Evolutionary conservation across 2,797 vertebrate species (phyloP).

Genomic region (Tadarida brasiliensis): DNA sequence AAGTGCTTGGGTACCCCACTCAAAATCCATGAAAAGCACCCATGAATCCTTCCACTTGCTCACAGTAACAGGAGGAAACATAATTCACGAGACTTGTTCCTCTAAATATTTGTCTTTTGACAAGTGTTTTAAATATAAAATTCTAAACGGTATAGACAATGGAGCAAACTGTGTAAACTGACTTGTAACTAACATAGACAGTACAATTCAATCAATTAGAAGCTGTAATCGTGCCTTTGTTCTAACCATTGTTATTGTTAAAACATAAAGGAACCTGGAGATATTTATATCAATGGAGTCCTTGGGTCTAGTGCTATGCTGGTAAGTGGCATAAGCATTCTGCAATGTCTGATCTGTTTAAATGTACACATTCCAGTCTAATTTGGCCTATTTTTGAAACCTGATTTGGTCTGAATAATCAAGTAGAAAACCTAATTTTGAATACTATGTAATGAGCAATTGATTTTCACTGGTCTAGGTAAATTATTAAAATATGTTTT

Average conservation of each 20-base stretch:
- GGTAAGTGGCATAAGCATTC: not conserved
- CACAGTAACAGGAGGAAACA: not conserved
- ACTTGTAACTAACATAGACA: slow-evolving; percentile 53
- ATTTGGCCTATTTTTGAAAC: not conserved
- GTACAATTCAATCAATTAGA: not conserved
- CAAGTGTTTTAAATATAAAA: not conserved
- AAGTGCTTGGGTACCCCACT: not conserved
- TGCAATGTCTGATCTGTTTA: slow-evolving; percentile 33
- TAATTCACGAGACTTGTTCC: slow-evolving; percentile 20
- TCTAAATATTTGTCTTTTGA: slow-evolving; percentile 31
- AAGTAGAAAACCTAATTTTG: not conserved
- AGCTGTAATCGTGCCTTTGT: not conserved
- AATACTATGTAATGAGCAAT: not conserved
- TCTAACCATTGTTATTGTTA: not conserved
- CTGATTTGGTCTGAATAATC: not conserved
- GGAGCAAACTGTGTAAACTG: slow-evolving; percentile 19
- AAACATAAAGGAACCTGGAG: slow-evolving; percentile 32
- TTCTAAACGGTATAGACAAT: slow-evolving; percentile 44
- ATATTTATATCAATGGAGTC: not conserved
- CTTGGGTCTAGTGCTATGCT: not conserved
- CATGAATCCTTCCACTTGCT: slow-evolving; percentile 61
- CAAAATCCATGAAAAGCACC: slow-evolving; percentile 70
- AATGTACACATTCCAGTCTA: not conserved
- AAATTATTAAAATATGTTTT: not conserved
- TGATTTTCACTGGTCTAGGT: too few species aligned